Evolutionary conservation across 2,888 invertebrate species (phyloP), one percentile per base, ranked within the genome.

Genomic region (Stenotaenia linearis): DNA sequence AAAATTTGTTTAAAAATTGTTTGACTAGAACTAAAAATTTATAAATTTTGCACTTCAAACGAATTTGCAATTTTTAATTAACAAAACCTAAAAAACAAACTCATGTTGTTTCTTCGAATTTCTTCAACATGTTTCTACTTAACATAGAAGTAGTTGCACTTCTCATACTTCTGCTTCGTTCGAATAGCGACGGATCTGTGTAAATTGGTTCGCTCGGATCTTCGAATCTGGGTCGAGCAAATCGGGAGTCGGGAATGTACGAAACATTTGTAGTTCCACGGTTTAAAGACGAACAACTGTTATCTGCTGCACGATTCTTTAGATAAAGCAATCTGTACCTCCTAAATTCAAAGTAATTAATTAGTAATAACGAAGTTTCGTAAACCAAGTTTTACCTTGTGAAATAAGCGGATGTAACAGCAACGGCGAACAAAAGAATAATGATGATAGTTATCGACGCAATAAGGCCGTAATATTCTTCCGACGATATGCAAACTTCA

Each of bases 151-250:
- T 37, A 32, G 61, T 35, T 18, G 78, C 78, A 78, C 81, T 83
- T 78, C 82, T 78, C 9, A 83, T 50, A 78, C 92, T 93, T 84
- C 93, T 89, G 35, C 93, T 93, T 82, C 94, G 90, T 80, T 84
- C 84, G 85, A 96, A 96, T 45, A 96, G 88, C 1, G 95, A 94
- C 0, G 95, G 95, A 87, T 96, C 95, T 0, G 95, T 95, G 87
- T 96, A 96, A 83, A 96, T 96, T 0, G 96, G 95, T 86, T 96
- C 96, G 85, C 95, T 95, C 45, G 95, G 95, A 86, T 96, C 94
- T 85, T 93, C 94, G 84, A 94, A 94, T 86, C 76, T 32, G 1
- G 78, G 69, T 18, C 35, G 78, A 7, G 80, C 23, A 37, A 78
- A 81, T n/a, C 79, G 25, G 61, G 78, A 74, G 10, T 81, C 45